A percentile compares a stretch with the other conserved stretches of the same genome.
phyloP scores from a whole-genome alignment of 2,113 vertebrate genomes.

The Rhinopithecus roxellana region DNA sequence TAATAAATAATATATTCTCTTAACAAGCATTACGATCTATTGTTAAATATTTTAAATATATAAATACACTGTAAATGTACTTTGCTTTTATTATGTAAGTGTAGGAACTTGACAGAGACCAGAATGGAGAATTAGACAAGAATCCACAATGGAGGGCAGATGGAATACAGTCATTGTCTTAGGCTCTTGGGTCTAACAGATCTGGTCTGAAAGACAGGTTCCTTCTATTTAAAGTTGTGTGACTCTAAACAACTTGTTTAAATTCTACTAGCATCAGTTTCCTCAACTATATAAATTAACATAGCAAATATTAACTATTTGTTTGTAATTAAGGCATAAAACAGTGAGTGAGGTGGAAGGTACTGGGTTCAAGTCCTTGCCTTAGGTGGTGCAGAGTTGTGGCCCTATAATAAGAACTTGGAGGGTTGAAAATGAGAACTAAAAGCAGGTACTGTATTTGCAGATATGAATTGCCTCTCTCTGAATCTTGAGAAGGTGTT shows the following conservation, averaged over 20 bases:
- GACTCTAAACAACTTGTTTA: not conserved
- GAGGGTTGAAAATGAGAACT: not conserved
- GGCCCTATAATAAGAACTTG: not conserved
- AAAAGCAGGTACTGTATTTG: not conserved
- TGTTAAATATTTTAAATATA: not conserved
- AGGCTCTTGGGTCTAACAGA: not conserved
- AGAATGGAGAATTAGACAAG: not conserved
- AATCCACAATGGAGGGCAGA: not conserved
- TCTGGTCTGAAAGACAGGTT: not conserved
- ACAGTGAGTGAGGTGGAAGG: not conserved
- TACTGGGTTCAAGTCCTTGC: not conserved
- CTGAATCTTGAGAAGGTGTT: not conserved
- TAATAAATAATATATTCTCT: not conserved
- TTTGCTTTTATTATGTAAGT: not conserved
- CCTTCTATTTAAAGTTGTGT: not conserved
- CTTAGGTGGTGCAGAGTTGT: not conserved
- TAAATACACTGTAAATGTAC: not conserved
- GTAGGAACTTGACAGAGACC: not conserved
- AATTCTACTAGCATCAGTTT: not conserved
- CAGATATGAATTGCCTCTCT: not conserved
- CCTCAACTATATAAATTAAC: not conserved
- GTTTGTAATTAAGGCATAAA: not conserved
- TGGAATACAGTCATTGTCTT: not conserved
- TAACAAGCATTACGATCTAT: not conserved
- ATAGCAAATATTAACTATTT: not conserved